Evolutionary conservation across 1,140 invertebrate species (phyloP), one percentile per base, ranked within the genome.

Genomic region (Heliothis virescens): DNA sequence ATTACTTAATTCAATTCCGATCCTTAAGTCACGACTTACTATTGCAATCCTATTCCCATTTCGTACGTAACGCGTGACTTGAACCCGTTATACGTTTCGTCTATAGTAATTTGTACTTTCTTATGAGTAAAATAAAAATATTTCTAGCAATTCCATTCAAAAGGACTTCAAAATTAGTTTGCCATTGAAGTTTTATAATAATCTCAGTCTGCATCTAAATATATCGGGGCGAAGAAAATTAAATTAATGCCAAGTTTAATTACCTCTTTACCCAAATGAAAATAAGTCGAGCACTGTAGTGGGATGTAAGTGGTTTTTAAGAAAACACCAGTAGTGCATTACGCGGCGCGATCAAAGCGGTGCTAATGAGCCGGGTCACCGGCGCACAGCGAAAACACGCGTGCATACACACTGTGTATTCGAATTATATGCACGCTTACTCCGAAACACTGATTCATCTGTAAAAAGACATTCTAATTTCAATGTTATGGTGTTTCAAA

Each of bases 251-350:
- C 1, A 9, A 9, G n/a, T 48, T 67, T 48, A 67, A 48, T 41
- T 41, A n/a, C 3, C 63, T 21, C 63, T 67, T 67, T 48, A 12
- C 18, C 34, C 16, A 67, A 67, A 67, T 48, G 63, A 67, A 48
- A 67, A 48, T 67, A 67, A 67, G 34, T 67, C 63, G 41, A 41
- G 41, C 48, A 60, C 18, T 16, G 55, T 52, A 52, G 21, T 9
- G 12, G 21, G 63, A 21, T 65, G 60, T 76, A 59, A 59, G 72
- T 74, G 41, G 34, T 34, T 72, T 62, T 75, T 63, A 76, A 76
- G 74, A 76, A 65, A 76, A 76, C 74, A 65, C 60, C 53, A 76
- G 74, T 76, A 76, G 74, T 76, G 74, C 74, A 76, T 76, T 76
- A 76, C 55, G 26, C 26, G 21, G 34, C 18, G 73, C 65, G 74